phyloP scores from a whole-genome alignment of 2,113 vertebrate genomes.

The Nycticebus coucang region DNA sequence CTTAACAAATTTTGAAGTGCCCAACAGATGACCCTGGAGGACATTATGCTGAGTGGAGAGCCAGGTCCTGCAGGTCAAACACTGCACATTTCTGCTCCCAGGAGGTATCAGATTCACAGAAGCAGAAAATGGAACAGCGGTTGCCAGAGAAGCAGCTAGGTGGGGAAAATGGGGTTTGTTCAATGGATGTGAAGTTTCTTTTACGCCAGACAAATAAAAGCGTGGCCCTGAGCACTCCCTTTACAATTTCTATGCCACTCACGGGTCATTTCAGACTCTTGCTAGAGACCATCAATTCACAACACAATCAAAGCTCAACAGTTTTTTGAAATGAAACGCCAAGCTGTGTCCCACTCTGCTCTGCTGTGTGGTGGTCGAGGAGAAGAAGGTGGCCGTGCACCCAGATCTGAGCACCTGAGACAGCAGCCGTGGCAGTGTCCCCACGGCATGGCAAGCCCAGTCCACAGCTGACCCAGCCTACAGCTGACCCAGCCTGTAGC shows the following conservation, averaged over 20 bases:
- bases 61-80: background rate
- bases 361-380: no score
- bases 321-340: constrained; percentile 20
- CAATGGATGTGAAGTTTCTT: background rate
- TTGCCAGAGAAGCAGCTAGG: no score
- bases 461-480: background rate
- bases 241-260: background rate
- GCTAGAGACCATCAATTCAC: background rate
- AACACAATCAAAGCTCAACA: background rate
- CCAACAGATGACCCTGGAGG: background rate
- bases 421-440: accelerated
- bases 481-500: background rate
- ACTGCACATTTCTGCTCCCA: background rate
- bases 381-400: background rate
- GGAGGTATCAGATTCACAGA: background rate
- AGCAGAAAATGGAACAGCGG: background rate
- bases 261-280: background rate
- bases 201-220: background rate
- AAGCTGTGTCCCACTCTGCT: background rate
- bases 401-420: background rate
- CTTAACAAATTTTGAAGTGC: background rate
- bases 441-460: background rate
- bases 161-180: background rate
- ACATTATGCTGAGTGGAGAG: background rate
- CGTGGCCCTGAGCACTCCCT: background rate